A percentile compares a stretch with the other conserved stretches of the same genome.
phyloP scores from a whole-genome alignment of 2,797 vertebrate genomes.

The Melanotaenia parkinsoni region DNA sequence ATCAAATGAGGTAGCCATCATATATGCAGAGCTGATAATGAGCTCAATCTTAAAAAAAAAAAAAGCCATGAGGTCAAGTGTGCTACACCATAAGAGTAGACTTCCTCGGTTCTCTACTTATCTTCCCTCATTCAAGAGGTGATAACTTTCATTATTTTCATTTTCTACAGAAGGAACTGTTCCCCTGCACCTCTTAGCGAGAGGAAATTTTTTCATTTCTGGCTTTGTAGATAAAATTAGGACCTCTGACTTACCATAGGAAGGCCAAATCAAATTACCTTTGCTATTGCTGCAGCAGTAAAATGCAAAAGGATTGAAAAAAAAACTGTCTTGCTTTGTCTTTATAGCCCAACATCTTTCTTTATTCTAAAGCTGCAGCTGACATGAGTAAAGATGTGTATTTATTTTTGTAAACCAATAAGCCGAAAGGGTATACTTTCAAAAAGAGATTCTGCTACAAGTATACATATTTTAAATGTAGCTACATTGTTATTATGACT shows the following conservation, averaged over 20 bases:
- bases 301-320: slow-evolving; percentile 30
- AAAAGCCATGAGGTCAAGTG: slow-evolving; percentile 42
- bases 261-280: slow-evolving; percentile 53
- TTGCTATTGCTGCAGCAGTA: slow-evolving; percentile 37
- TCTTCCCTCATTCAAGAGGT: slow-evolving; percentile 51
- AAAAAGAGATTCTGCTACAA: slow-evolving; percentile 8
- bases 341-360: slow-evolving; percentile 8
- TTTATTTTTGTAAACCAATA: slow-evolving; percentile 26
- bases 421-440: slow-evolving; percentile 28
- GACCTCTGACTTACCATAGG: slow-evolving; percentile 39
- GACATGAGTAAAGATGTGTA: slow-evolving; percentile 14
- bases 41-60: slow-evolving; percentile 44
- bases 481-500: slow-evolving; percentile 32
- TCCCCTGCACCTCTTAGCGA: slow-evolving; percentile 21
- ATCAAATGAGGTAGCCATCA: background rate
- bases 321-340: slow-evolving; percentile 4
- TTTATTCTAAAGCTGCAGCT: slow-evolving; percentile 18
- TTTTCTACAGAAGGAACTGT: slow-evolving; percentile 29
- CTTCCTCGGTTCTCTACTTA: slow-evolving; percentile 44
- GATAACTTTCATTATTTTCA: slow-evolving; percentile 60
- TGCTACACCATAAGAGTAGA: slow-evolving; percentile 36
- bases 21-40: slow-evolving; percentile 3
- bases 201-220: slow-evolving; percentile 29
- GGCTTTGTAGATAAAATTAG: slow-evolving; percentile 44
- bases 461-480: slow-evolving; percentile 11